Evolutionary conservation across 2,888 invertebrate species (phyloP), one percentile per base, ranked within the genome.

Genomic region (Chesias legatella): DNA sequence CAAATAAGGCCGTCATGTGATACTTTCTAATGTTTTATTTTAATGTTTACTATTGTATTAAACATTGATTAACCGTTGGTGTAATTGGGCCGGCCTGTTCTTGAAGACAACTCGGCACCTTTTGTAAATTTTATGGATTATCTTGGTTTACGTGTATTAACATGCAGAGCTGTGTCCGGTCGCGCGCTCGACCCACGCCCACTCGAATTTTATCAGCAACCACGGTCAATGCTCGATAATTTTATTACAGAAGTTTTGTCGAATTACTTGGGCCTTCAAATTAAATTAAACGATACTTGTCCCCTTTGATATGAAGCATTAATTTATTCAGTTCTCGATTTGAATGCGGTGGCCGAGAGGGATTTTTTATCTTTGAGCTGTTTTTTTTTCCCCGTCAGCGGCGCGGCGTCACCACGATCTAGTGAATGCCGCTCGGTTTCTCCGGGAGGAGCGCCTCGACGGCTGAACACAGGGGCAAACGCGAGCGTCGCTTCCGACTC

Each of bases 171-270:
- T 69, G 69, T 79, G 82, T 82, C 81, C 78, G 73, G 73, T 71
- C 79, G 74, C 77, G 71, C 75, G 67, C 63, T 65, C 60, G 60
- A 42, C 63, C 66, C 62, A 62, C 72, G 59, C 74, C 68, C 73
- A 75, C 79, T 67, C 67, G 33, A 44, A 31, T 51, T 50, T 79
- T 85, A 85, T 84, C 83, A 69, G 63, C 10, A 40, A 53, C 63
- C 55, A 62, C 78, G 81, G 81, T 79, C 83, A 79, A 73, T 74
- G 76, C 79, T 81, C 81, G 86, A 85, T 85, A 83, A 84, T 84
- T 86, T 86, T 84, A 84, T 78, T 82, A 85, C 83, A 79, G 71
- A 81, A 83, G 85, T 83, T 86, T 85, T 85, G 85, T 86, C 77
- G 78, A 79, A 83, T 84, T 81, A 80, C 82, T 77, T 68, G 68